These are phyloP conservation scores for Porites cylindrica DNA, from an alignment of 92 coral and sea anemone genomes.

Conservation along the genomic window DNA sequence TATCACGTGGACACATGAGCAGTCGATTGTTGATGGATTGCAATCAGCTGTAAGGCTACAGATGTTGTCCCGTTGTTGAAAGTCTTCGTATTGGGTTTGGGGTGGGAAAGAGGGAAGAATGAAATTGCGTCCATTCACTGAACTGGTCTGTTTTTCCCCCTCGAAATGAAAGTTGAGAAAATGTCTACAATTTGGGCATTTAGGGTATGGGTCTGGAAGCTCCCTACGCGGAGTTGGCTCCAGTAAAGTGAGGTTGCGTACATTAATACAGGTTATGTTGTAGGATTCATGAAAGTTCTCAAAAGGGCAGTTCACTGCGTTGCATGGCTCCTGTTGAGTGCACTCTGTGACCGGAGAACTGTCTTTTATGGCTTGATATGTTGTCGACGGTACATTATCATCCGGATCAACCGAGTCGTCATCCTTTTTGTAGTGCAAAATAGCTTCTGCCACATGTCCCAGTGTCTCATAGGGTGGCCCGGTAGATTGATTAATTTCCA, in stretches of 20 bases:
- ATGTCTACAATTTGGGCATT: slow-evolving; percentile 30
- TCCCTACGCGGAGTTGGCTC: slow-evolving; percentile 41
- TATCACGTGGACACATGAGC: slow-evolving; percentile 72
- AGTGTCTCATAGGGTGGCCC: slow-evolving; percentile 57
- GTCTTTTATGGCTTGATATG: slow-evolving; percentile 21
- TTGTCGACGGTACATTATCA: slow-evolving; percentile 23
- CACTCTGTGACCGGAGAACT: slow-evolving; percentile 21
- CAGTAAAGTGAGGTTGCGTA: slow-evolving; percentile 38
- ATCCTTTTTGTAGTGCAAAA: not conserved
- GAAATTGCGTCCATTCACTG: slow-evolving; percentile 67
- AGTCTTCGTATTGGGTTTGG: slow-evolving; percentile 37
- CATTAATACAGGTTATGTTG: slow-evolving; percentile 36
- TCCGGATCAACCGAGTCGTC: slow-evolving; percentile 2
- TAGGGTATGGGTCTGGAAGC: slow-evolving; percentile 44
- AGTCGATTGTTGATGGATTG: slow-evolving; percentile 48
- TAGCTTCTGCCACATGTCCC: slow-evolving; percentile 52
- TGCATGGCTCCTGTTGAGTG: slow-evolving; percentile 19
- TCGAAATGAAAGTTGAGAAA: slow-evolving; percentile 71
- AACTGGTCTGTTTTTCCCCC: slow-evolving; percentile 42
- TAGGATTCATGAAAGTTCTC: slow-evolving; percentile 16
- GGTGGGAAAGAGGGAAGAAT: slow-evolving; percentile 60
- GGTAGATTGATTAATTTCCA: slow-evolving; percentile 49
- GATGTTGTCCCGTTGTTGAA: not conserved
- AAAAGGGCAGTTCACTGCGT: slow-evolving; percentile 70
- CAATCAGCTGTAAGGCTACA: slow-evolving; percentile 33